phyloP scores from a whole-genome alignment of 2,113 vertebrate species.

The Phoxinus phoxinus region DNA sequence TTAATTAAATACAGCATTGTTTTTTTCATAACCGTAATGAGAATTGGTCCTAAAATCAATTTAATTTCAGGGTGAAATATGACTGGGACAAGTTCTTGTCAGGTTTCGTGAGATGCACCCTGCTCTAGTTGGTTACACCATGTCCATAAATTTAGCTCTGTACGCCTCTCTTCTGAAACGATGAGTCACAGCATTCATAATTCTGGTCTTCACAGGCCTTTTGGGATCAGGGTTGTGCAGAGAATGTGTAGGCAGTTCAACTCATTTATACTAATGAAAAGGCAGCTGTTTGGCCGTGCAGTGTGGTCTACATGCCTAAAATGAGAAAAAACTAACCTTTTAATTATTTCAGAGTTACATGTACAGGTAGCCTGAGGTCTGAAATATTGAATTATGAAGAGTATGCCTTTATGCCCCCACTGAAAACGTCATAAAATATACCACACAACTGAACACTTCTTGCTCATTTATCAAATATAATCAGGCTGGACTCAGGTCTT shows the following conservation, averaged over 20 bases:
- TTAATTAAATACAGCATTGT: not conserved
- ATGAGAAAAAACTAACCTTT: not conserved
- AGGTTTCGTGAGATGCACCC: not conserved
- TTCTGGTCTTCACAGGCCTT: slow-evolving; percentile 28
- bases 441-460: not conserved
- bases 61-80: slow-evolving; percentile 5
- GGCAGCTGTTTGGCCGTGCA: not conserved
- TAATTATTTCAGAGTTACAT: slow-evolving; percentile 1
- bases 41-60: too few species aligned
- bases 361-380: not conserved
- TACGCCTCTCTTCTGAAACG: not conserved
- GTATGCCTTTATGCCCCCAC: not conserved
- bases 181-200: slow-evolving; percentile 25
- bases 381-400: slow-evolving; percentile 12
- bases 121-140: not conserved
- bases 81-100: not conserved
- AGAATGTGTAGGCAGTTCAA: not conserved
- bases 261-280: slow-evolving; percentile 5
- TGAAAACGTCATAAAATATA: not conserved
- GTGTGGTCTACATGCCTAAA: not conserved
- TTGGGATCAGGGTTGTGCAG: not conserved
- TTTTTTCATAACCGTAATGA: too few species aligned
- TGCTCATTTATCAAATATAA: slow-evolving; percentile 14
- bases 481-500: not conserved
- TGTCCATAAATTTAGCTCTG: slow-evolving; percentile 10